Conservation (phyloP, 2,888 invertebrate species). For the Priocnemis perturbator region DNA sequence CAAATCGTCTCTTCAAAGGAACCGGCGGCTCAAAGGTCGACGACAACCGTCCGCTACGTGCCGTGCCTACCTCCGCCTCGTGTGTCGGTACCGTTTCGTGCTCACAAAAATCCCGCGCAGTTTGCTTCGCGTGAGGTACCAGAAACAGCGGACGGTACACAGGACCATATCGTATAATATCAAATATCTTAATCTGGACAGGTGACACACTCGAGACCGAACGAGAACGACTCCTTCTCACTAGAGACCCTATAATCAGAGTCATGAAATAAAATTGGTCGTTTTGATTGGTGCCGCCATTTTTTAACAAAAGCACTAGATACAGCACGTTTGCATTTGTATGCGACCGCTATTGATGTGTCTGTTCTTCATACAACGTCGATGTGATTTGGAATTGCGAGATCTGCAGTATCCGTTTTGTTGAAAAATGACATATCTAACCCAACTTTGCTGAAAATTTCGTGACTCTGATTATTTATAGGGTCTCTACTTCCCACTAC, state of each 20-base stretch:
- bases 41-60: constrained; percentile 46
- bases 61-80: constrained; percentile 43
- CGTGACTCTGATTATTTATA: too few species aligned
- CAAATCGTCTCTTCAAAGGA: constrained; percentile 58
- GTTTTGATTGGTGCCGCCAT: too few species aligned
- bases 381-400: too few species aligned
- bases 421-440: too few species aligned
- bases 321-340: too few species aligned
- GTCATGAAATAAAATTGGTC: too few species aligned
- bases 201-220: constrained; percentile 53
- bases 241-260: neutral
- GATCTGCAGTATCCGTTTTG: too few species aligned
- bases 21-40: constrained; percentile 56
- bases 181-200: constrained; percentile 62
- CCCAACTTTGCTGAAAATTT: too few species aligned
- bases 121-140: neutral
- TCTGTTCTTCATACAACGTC: too few species aligned
- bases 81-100: neutral
- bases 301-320: too few species aligned
- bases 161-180: constrained; percentile 53
- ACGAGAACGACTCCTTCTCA: neutral
- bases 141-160: neutral
- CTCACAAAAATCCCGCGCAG: neutral
- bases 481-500: too few species aligned
- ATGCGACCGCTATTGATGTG: too few species aligned